Evolutionary conservation across 1,140 invertebrate genomes (phyloP).

Genomic region (Cataglyphis hispanica): DNA sequence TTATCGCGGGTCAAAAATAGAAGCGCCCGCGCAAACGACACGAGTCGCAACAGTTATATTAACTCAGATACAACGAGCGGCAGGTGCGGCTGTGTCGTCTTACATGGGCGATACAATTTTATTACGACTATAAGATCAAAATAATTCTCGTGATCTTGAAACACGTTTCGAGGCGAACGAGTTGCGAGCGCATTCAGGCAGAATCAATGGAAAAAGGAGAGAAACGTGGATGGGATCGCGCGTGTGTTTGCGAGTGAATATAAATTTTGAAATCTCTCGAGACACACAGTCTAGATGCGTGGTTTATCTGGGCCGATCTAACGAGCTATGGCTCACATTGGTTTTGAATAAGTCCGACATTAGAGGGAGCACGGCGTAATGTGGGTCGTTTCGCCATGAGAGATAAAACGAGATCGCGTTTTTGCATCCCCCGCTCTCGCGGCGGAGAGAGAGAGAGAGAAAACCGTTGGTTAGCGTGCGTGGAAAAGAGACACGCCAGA

Average conservation of each 20-base stretch:
- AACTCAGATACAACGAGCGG: conserved; percentile 53
- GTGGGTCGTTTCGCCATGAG: conserved; percentile 31
- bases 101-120: conserved; percentile 56
- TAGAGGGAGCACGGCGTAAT: conserved; percentile 44
- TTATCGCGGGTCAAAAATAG: conserved; percentile 62
- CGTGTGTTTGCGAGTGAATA: conserved; percentile 52
- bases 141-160: conserved; percentile 54
- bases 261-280: conserved; percentile 58
- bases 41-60: conserved; percentile 39
- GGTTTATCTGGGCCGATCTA: conserved; percentile 62
- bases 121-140: conserved; percentile 65
- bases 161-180: conserved; percentile 10
- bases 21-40: neutral
- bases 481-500: conserved; percentile 24
- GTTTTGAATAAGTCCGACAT: conserved; percentile 68
- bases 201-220: conserved; percentile 32
- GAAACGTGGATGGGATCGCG: neutral
- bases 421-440: conserved; percentile 56
- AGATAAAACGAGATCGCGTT: conserved; percentile 72
- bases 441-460: conserved; percentile 43
- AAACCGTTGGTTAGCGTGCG: conserved; percentile 26
- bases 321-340: conserved; percentile 45
- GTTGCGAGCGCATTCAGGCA: neutral
- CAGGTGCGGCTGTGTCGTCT: conserved; percentile 66
- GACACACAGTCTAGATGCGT: neutral